Evolutionary conservation across 2,113 vertebrate genomes (phyloP), one percentile per base, ranked within the genome.

Genomic region (Cervus canadensis): DNA sequence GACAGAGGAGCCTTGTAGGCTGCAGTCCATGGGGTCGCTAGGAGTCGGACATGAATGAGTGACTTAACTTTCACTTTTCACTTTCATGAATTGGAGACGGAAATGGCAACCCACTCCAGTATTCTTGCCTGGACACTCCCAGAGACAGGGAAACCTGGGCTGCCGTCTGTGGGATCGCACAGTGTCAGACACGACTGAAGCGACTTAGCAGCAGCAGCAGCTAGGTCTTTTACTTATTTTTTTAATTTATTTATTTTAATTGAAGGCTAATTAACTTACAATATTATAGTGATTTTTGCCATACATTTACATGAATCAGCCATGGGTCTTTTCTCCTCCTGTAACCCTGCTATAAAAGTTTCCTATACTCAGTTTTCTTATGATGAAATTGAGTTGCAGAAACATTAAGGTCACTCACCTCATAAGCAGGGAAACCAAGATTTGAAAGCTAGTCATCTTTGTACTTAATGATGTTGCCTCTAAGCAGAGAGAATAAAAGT

Each of bases 321-420:
- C 64, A 36, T 21, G 17, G 8, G 17, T 36, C n/a, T 43, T 87
- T 67, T 67, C 33, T 67, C 33, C 21, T 17, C 48, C 64, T 48
- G 19, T 84, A 96, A 89, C 1, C 1, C 2, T 85, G 11, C 14
- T 81, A 17, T 43, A 14, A 57, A 88, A 2, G 3, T 59, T 87
- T 76, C 79, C 40, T 21, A n/a, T 14, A 40, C 14, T 96, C 43
- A 40, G 19, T 30, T 96, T 92, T 81, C 67, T 82, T 45, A 48
- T 96, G 13, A 87, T 7, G 5, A 83, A 90, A 96, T 25, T 67
- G 59, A 96, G 11, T 50, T 95, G 40, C 54, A 93, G 23, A 76
- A 94, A 64, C 10, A 33, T 74, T 26, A 79, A 33, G 52, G 8
- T 91, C 48, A 83, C 28, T 7, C 4, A 43, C 19, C 16, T 71